These are phyloP conservation scores for Pinna nobilis DNA, from an alignment of 1,140 invertebrate genomes.

Conservation along the genomic window DNA sequence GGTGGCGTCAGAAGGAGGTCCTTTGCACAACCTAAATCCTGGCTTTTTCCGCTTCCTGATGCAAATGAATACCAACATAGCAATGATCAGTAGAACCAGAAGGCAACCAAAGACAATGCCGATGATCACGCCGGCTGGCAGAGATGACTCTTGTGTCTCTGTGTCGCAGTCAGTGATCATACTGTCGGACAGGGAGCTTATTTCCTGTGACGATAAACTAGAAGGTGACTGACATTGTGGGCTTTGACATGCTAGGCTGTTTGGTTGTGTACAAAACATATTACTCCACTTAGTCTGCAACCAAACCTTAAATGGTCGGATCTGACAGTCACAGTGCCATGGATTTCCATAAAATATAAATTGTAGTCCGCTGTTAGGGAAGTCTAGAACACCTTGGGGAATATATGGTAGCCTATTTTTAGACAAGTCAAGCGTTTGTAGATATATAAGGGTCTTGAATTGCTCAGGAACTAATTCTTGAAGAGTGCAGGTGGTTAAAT, in stretches of 20 bases:
- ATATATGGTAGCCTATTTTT: constrained; percentile 53
- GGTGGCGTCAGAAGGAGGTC: constrained; percentile 34
- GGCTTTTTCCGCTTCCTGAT: constrained; percentile 30
- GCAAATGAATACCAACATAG: constrained; percentile 47
- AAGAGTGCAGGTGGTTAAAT: constrained; percentile 57
- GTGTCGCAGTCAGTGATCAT: constrained; percentile 41
- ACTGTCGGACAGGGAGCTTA: constrained; percentile 33
- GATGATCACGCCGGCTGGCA: constrained; percentile 11
- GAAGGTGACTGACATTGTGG: constrained; percentile 45
- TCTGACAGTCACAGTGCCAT: constrained; percentile 62
- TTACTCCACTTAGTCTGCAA: constrained; percentile 7
- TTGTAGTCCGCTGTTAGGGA: constrained; percentile 36
- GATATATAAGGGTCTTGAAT: constrained; percentile 39
- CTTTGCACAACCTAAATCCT: constrained; percentile 27
- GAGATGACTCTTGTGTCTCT: background rate
- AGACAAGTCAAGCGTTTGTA: constrained; percentile 54
- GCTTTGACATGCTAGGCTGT: constrained; percentile 35
- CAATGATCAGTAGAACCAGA: constrained; percentile 40
- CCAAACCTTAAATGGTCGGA: constrained; percentile 56
- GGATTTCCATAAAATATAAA: constrained; percentile 52
- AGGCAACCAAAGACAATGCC: constrained; percentile 50
- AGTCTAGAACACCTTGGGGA: constrained; percentile 40
- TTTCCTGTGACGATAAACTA: background rate
- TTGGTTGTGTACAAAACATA: background rate
- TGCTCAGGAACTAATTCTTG: constrained; percentile 28